Evolutionary conservation across 2,113 vertebrate species (phyloP), one percentile per base, ranked within the genome.

Genomic region (Dendropsophus ebraccatus): DNA sequence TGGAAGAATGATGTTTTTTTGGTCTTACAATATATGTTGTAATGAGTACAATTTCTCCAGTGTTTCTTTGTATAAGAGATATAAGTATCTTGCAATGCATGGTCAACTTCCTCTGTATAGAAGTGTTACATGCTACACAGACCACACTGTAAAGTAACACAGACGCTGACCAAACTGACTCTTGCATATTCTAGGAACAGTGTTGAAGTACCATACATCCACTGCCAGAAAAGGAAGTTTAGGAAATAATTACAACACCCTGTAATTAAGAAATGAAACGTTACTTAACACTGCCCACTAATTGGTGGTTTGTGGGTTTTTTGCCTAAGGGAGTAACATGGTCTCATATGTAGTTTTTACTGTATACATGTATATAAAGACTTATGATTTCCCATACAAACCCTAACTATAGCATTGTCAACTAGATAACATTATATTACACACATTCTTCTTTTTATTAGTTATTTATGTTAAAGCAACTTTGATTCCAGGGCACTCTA

Each of bases 231-330:
- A n/a, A 65, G 82, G 54, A 47, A 49, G 49, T 76, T 84, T 84
- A n/a, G 14, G 54, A 84, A 84, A 84, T 32, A 75, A 52, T 85
- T 69, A 49, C 77, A 45, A 69, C 81, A 83, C 74, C 47, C 37
- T 14, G 5, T 21, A 47, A 76, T 84, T 76, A 19, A 58, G 82
- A 45, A 84, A 84, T 47, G 49, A 32, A 62, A 30, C 37, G 50
- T 84, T 84, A 25, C 82, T 58, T 50, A 76, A 84, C 72, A 54
- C 52, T 72, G 14, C 21, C 10, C 41, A 10, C 13, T 52, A 28
- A 52, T 81, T 21, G 12, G n/a, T 49, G 41, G 72, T 65, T 49
- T 76, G 72, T 82, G 80, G 80, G n/a, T n/a, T n/a, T 58, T 32
- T 82, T 69, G 41, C 60, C 32, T 62, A 23, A 23, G 54, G 16